Conservation (phyloP, 2,888 invertebrate genomes). For the Hirtodrosophila duncani region DNA sequence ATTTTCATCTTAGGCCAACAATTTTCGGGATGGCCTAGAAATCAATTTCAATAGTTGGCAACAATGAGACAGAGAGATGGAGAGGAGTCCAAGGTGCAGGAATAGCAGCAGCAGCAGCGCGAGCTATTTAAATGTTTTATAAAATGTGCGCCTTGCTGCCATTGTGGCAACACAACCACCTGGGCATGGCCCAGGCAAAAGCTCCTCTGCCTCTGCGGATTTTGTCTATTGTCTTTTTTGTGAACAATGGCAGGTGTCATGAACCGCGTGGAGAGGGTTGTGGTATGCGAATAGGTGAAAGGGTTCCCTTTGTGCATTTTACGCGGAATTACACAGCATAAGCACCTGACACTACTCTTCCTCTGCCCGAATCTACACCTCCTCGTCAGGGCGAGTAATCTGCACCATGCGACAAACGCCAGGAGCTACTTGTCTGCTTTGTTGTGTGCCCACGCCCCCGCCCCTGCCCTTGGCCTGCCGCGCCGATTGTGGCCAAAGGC, state of each 20-base stretch:
- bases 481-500: constrained; percentile 59
- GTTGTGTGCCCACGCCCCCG: constrained; percentile 43
- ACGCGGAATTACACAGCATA: constrained; percentile 68
- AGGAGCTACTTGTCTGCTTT: constrained; percentile 59
- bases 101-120: constrained; percentile 7
- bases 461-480: constrained; percentile 10
- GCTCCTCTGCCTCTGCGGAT: constrained; percentile 4
- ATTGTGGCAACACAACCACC: neutral
- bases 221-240: constrained; percentile 54
- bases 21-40: too few species aligned
- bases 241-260: constrained; percentile 67
- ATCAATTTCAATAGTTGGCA: constrained; percentile 34
- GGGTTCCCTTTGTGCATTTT: constrained; percentile 68
- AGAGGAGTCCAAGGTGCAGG: constrained; percentile 3
- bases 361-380: too few species aligned
- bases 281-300: constrained; percentile 9
- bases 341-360: constrained; percentile 49
- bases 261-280: constrained; percentile 36
- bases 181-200: too few species aligned
- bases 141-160: constrained; percentile 4
- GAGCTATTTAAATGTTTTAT: constrained; percentile 36
- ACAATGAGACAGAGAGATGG: too few species aligned
- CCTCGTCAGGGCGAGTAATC: too few species aligned
- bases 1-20: constrained; percentile 27
- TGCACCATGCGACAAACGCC: constrained; percentile 55